Evolutionary conservation across 2,113 vertebrate species (phyloP).

Genomic region (Amphiprion ocellaris): DNA sequence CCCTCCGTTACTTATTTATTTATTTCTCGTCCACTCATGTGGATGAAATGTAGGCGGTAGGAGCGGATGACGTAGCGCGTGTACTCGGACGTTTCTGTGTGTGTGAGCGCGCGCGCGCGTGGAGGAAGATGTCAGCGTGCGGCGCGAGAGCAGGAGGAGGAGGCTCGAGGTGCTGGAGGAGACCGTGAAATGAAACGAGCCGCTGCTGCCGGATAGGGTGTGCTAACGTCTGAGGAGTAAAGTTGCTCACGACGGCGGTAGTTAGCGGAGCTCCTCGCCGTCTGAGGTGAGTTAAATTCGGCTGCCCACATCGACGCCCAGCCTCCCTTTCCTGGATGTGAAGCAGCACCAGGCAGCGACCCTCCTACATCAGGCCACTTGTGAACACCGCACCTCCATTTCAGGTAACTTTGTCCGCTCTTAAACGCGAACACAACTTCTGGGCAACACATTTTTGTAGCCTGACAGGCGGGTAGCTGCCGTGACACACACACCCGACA

Average conservation of each 20-base stretch:
- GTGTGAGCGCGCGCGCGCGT: slow-evolving; percentile 56
- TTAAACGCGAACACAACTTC: slow-evolving; percentile 25
- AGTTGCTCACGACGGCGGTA: slow-evolving; percentile 29
- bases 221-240: background rate
- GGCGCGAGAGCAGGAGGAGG: slow-evolving; percentile 39
- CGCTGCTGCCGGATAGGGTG: background rate
- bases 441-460: background rate
- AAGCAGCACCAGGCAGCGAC: slow-evolving; percentile 38
- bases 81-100: background rate
- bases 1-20: slow-evolving; percentile 23
- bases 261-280: background rate
- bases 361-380: slow-evolving; percentile 37
- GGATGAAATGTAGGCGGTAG: slow-evolving; percentile 23
- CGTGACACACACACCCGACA: background rate
- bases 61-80: slow-evolving; percentile 62
- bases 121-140: slow-evolving; percentile 65
- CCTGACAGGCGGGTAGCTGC: slow-evolving; percentile 7
- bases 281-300: slow-evolving; percentile 20
- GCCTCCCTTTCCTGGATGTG: slow-evolving; percentile 68
- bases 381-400: slow-evolving; percentile 54
- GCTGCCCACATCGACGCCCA: slow-evolving; percentile 11
- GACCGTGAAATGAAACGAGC: too few species aligned
- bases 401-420: slow-evolving; percentile 63
- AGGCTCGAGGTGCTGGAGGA: slow-evolving; percentile 31
- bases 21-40: slow-evolving; percentile 16